Percentiles rank a stretch among this genome's conserved stretches.
These are phyloP conservation scores for Drosophila sp. DNA, from an alignment of 1,140 invertebrate species.

Conservation along the genomic window DNA sequence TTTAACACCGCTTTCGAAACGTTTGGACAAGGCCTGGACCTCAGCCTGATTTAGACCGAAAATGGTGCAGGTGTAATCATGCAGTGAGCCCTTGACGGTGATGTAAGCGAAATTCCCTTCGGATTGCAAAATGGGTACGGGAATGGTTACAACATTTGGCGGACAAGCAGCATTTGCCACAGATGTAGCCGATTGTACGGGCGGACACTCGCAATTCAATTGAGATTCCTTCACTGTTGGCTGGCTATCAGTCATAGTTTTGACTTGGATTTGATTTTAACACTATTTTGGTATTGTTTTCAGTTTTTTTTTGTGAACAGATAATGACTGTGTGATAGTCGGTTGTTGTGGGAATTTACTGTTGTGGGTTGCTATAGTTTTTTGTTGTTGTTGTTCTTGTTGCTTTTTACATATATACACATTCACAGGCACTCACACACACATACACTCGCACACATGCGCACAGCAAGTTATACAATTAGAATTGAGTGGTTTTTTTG, in stretches of 20 bases:
- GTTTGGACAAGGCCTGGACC: constrained; percentile 86
- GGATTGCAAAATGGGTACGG: constrained; percentile 78
- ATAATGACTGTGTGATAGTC: constrained; percentile 12
- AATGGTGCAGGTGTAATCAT: constrained; percentile 88
- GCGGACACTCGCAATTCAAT: constrained; percentile 50
- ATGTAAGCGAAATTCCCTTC: constrained; percentile 87
- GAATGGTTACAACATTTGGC: constrained; percentile 78
- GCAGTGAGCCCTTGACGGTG: constrained; percentile 90
- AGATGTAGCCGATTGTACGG: constrained; percentile 47
- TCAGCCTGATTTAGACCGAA: constrained; percentile 90
- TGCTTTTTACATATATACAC: constrained; percentile 28
- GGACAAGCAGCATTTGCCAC: constrained; percentile 28
- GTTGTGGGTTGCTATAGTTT: constrained; percentile 76
- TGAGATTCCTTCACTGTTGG: constrained; percentile 58
- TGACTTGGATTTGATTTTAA: constrained; percentile 27
- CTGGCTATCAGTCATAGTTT: constrained; percentile 71
- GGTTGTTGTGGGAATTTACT: constrained; percentile 52
- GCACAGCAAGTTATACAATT: constrained; percentile 43
- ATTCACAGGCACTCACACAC: constrained; percentile 36
- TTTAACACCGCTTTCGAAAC: constrained; percentile 86
- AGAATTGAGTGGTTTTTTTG: constrained; percentile 27
- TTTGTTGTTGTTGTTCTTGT: constrained; percentile 7
- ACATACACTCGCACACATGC: background rate
- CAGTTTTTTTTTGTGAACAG: constrained; percentile 21
- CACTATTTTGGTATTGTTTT: constrained; percentile 24